These are phyloP conservation scores for Gorsachius magnificus DNA, from an alignment of 2,797 vertebrate genomes.

Conservation along the genomic window DNA sequence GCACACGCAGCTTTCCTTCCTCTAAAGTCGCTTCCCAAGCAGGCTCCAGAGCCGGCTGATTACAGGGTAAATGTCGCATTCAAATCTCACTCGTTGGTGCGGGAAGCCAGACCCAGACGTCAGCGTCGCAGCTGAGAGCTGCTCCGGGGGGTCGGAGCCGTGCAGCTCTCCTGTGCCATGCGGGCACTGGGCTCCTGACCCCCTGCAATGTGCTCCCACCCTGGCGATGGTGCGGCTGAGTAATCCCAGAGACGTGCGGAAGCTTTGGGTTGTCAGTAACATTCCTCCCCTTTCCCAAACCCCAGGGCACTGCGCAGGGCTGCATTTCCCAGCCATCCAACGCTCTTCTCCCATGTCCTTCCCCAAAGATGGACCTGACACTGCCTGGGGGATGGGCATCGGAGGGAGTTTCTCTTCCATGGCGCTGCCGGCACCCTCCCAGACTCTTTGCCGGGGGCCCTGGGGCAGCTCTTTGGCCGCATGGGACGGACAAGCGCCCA, in stretches of 20 bases:
- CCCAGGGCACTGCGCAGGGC: accelerated
- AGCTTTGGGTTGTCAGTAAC: not conserved
- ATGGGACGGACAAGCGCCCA: accelerated
- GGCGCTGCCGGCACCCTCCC: accelerated
- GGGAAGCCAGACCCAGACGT: accelerated
- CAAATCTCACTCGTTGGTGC: not conserved
- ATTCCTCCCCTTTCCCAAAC: not conserved
- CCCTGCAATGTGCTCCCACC: accelerated
- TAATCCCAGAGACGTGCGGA: accelerated
- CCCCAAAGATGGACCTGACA: not conserved
- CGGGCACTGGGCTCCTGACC: accelerated
- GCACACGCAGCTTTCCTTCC: not conserved
- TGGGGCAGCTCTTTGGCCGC: not conserved
- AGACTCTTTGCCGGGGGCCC: not conserved
- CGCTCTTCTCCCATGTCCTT: not conserved
- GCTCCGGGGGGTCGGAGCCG: not conserved
- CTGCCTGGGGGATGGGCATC: not conserved
- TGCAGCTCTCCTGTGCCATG: accelerated
- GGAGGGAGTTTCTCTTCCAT: not conserved
- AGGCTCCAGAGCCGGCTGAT: not conserved
- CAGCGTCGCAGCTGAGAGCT: accelerated
- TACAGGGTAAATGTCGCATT: not conserved
- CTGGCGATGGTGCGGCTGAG: accelerated
- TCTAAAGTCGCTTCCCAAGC: not conserved
- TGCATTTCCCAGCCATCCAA: not conserved